These are phyloP conservation scores for Lerema accius DNA, from an alignment of 1,140 invertebrate species.

Conservation along the genomic window DNA sequence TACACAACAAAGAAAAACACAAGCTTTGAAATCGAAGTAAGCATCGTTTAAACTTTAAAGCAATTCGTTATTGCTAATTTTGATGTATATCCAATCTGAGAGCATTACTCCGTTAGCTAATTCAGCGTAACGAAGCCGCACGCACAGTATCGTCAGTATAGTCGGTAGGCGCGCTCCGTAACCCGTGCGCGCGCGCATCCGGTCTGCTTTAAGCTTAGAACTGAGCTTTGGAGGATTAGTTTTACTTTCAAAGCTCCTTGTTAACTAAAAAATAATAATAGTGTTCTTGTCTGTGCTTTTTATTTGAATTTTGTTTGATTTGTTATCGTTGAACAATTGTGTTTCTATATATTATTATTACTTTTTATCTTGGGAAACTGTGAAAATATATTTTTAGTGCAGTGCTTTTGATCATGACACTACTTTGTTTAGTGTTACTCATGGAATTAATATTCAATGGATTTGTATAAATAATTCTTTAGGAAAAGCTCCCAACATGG, in stretches of 20 bases:
- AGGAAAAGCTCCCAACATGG: conserved; percentile 51
- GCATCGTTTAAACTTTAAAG: background rate
- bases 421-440: no score
- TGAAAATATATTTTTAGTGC: no score
- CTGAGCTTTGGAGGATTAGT: conserved; percentile 9
- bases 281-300: background rate
- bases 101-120: conserved; percentile 22
- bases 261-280: background rate
- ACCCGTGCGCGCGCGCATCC: conserved; percentile 54
- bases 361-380: no score
- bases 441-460: conserved; percentile 1
- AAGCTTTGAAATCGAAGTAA: no score
- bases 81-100: background rate
- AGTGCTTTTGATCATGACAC: no score
- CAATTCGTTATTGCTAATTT: conserved; percentile 3
- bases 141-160: conserved; percentile 33
- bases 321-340: no score
- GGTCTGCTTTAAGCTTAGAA: conserved; percentile 32
- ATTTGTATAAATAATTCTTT: conserved; percentile 1
- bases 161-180: conserved; percentile 14
- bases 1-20: no score
- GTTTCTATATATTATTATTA: no score
- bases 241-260: conserved; percentile 25
- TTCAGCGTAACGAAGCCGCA: conserved; percentile 45
- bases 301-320: no score